Conservation (phyloP, 2,797 vertebrate genomes). For the Girardinus metallicus region DNA sequence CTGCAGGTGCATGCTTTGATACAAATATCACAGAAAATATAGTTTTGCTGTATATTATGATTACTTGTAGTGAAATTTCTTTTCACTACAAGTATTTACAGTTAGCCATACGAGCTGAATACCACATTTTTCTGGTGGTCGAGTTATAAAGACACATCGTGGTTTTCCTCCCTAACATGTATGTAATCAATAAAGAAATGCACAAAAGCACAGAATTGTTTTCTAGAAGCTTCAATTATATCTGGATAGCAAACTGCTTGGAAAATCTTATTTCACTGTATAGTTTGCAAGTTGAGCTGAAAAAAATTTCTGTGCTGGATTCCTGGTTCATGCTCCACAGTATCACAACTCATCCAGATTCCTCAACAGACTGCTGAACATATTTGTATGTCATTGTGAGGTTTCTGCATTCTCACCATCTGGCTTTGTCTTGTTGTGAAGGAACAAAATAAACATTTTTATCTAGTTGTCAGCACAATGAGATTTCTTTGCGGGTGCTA, state of each 20-base stretch:
- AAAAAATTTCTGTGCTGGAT: background rate
- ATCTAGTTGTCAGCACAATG: background rate
- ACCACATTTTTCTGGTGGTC: background rate
- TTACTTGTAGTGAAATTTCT: conserved; percentile 31
- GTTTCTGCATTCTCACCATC: background rate
- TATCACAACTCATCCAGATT: background rate
- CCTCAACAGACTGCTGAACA: background rate
- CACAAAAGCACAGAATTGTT: conserved; percentile 5
- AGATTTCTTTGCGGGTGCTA: background rate
- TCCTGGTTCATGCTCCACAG: background rate
- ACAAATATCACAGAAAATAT: conserved; percentile 69
- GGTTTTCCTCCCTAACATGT: background rate
- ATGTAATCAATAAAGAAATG: background rate
- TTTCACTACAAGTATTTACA: no score
- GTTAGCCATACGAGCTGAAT: background rate
- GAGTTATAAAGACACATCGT: background rate
- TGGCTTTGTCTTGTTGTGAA: background rate
- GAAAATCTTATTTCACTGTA: background rate
- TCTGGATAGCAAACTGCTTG: background rate
- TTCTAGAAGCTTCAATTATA: conserved; percentile 12
- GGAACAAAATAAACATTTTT: background rate
- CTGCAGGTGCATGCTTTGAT: conserved; percentile 68
- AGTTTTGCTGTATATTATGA: conserved; percentile 40
- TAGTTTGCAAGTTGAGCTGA: background rate
- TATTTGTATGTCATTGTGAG: background rate